These are phyloP conservation scores for Corythornis vintsioides DNA, from an alignment of 2,113 vertebrate species.

Conservation along the genomic window DNA sequence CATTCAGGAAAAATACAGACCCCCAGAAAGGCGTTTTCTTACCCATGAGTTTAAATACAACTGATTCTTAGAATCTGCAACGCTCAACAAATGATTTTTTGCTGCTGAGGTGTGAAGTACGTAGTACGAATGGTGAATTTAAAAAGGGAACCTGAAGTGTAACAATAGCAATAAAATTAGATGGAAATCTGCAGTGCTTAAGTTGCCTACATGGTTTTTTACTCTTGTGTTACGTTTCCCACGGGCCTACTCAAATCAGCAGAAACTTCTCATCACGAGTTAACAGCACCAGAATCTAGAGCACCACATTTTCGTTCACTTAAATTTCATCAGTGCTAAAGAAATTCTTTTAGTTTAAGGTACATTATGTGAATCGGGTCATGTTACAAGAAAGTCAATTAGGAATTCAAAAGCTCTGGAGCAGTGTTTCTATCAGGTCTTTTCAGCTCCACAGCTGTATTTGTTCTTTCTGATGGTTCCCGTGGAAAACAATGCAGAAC, in stretches of 20 bases:
- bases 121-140: slow-evolving; percentile 40
- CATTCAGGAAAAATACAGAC: slow-evolving; percentile 42
- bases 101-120: slow-evolving; percentile 51
- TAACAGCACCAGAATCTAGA: neutral
- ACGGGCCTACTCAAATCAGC: neutral
- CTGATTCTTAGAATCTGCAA: slow-evolving; percentile 6
- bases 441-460: neutral
- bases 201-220: neutral
- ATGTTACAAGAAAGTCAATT: neutral
- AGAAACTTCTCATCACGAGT: slow-evolving; percentile 6
- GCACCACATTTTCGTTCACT: neutral
- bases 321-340: neutral
- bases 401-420: slow-evolving; percentile 18
- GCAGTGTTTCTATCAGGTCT: neutral
- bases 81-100: neutral
- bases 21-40: neutral
- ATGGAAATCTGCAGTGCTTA: slow-evolving; percentile 18
- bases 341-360: neutral
- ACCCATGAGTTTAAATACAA: neutral
- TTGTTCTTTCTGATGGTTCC: slow-evolving; percentile 1
- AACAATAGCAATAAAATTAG: slow-evolving; percentile 1
- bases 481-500: neutral
- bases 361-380: neutral
- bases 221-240: neutral
- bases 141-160: neutral